These are phyloP conservation scores for Pseudolaguvia tuberculata DNA, from an alignment of 2,113 vertebrate species.

Conservation along the genomic window DNA sequence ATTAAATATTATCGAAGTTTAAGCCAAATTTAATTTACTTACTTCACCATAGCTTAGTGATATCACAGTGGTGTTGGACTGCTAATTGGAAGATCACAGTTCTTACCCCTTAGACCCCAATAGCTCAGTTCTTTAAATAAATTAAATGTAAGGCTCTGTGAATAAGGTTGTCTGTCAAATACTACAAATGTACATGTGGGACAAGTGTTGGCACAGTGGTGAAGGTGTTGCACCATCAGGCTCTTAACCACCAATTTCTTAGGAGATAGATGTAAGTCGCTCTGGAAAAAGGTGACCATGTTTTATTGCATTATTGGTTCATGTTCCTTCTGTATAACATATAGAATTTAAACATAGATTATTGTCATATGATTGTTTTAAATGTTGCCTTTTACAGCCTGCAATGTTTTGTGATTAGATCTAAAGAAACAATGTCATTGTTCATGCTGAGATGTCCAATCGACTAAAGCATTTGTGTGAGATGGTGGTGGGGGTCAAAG, in stretches of 20 bases:
- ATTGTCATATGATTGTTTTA: not conserved
- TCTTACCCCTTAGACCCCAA: too few species aligned
- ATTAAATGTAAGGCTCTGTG: too few species aligned
- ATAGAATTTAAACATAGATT: not conserved
- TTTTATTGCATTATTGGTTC: not conserved
- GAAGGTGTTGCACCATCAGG: too few species aligned
- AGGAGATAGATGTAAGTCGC: too few species aligned
- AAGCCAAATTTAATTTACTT: not conserved
- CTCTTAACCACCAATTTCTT: too few species aligned
- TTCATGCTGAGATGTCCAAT: constrained; percentile 49
- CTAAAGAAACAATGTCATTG: constrained; percentile 53
- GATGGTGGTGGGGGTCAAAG: constrained; percentile 50
- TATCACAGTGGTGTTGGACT: too few species aligned
- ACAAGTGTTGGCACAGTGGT: too few species aligned
- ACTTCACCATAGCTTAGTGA: not conserved
- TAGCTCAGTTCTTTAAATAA: too few species aligned
- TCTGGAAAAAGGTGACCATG: not conserved
- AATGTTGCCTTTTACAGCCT: not conserved
- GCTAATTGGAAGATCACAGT: too few species aligned
- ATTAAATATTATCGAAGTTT: not conserved
- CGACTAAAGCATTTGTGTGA: constrained; percentile 21
- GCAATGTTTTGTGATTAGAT: constrained; percentile 28
- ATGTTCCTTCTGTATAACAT: not conserved
- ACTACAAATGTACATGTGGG: too few species aligned
- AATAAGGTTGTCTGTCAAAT: too few species aligned